These are phyloP conservation scores for Gisinianus flammeolus DNA, from an alignment of 2,888 invertebrate species.

Conservation along the genomic window DNA sequence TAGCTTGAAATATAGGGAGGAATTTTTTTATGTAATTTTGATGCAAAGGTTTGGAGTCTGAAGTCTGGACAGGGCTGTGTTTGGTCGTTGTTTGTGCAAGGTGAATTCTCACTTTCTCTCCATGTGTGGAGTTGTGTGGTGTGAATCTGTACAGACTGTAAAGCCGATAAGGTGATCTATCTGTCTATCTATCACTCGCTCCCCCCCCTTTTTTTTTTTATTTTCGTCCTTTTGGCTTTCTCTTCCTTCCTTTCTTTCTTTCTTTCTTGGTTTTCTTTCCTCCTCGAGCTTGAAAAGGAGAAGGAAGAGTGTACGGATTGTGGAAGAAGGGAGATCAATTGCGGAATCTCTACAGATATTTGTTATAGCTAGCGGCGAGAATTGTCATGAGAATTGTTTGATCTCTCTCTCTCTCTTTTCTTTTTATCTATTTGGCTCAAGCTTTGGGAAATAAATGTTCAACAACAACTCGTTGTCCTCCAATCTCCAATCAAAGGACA, in stretches of 20 bases:
- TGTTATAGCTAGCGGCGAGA: conserved; percentile 21
- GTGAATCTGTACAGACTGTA: background rate
- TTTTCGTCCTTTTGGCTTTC: background rate
- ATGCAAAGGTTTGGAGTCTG: too few relatives aligned
- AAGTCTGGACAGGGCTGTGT: too few relatives aligned
- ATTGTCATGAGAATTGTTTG: conserved; percentile 36
- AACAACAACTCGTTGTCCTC: background rate
- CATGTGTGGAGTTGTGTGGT: too few relatives aligned
- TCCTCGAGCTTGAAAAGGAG: background rate
- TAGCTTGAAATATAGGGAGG: too few relatives aligned
- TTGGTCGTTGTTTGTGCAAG: too few relatives aligned
- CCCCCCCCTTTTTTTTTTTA: background rate
- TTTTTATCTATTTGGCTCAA: conserved; percentile 29
- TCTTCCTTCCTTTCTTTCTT: background rate
- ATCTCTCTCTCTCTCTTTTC: conserved; percentile 30
- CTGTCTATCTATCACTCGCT: conserved; percentile 7
- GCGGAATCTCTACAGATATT: background rate
- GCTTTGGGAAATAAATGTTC: conserved; percentile 11
- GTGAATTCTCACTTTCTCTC: too few relatives aligned
- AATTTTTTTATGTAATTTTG: too few relatives aligned
- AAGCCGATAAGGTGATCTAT: conserved; percentile 23
- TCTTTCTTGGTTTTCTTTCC: background rate
- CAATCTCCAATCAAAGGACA: background rate
- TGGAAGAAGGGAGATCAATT: background rate
- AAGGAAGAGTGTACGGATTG: background rate